Percentiles rank a stretch among this genome's conserved stretches.
Evolutionary conservation across 2,113 vertebrate genomes (phyloP).

Genomic region (Galbula dea): DNA sequence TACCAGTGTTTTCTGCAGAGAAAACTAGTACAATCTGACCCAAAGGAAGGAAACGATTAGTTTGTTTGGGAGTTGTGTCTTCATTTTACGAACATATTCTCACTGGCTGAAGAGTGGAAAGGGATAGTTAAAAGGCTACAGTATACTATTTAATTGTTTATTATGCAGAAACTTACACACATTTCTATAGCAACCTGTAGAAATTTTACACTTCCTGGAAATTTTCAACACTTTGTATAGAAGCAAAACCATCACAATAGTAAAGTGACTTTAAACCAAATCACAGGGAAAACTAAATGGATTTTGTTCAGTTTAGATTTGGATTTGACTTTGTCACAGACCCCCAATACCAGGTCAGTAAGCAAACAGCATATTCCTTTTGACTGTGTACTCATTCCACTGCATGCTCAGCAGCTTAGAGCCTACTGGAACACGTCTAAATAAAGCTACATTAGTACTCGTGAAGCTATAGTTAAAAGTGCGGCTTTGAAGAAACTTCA

Average conservation of each 20-base stretch:
- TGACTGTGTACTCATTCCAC: background rate
- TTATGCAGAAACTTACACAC: background rate
- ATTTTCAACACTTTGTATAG: background rate
- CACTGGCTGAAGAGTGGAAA: background rate
- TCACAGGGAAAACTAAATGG: fast-evolving
- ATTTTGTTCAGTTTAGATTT: background rate
- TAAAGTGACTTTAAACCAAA: background rate
- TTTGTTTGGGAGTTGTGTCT: background rate
- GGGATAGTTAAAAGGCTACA: background rate
- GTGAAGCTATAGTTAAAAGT: background rate
- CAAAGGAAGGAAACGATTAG: background rate
- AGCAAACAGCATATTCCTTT: background rate
- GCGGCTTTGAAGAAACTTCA: background rate
- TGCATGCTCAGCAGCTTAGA: background rate
- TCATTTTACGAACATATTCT: background rate
- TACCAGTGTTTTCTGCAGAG: background rate
- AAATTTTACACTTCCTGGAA: background rate
- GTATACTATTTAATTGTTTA: background rate
- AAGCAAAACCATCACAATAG: background rate
- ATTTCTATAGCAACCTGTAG: background rate
- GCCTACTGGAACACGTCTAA: background rate
- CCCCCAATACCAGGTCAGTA: background rate
- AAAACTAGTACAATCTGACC: background rate
- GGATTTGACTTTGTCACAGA: background rate
- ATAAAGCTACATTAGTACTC: background rate